Evolutionary conservation across 2,888 invertebrate species (phyloP).

Genomic region (Yponomeuta plumbellus): DNA sequence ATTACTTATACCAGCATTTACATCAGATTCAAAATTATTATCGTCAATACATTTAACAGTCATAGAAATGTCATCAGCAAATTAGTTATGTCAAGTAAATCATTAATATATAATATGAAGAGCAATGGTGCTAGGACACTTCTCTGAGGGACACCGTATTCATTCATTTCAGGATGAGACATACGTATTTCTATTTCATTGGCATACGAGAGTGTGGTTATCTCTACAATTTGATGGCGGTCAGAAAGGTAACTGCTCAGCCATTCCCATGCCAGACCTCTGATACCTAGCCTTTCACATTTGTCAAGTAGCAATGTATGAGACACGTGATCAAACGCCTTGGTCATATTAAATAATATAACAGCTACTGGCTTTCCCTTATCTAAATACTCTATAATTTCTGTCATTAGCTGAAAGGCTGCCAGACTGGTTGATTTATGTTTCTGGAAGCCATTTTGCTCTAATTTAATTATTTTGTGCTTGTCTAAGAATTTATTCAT

Average conservation of each 20-base stretch:
- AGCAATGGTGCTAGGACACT: neutral
- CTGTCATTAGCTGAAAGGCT: too few relatives aligned
- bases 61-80: neutral
- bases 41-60: too few relatives aligned
- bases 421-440: too few relatives aligned
- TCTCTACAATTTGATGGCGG: neutral
- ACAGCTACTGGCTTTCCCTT: neutral
- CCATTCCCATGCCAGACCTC: slow-evolving; percentile 9
- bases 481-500: neutral
- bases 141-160: too few relatives aligned
- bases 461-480: neutral
- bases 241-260: slow-evolving; percentile 5
- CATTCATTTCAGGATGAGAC: slow-evolving; percentile 19
- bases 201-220: neutral
- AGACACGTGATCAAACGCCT: slow-evolving; percentile 5
- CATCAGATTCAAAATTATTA: too few relatives aligned
- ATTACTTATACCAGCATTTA: too few relatives aligned
- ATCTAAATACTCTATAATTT: too few relatives aligned
- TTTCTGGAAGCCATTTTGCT: too few relatives aligned
- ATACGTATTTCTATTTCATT: neutral
- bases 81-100: too few relatives aligned
- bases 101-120: too few relatives aligned
- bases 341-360: slow-evolving; percentile 8
- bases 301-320: slow-evolving; percentile 1
- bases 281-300: slow-evolving; percentile 2